Base-by-base conservation (phyloP, 2,888 invertebrate species). In the Hypselothyrea guttata region DNA sequence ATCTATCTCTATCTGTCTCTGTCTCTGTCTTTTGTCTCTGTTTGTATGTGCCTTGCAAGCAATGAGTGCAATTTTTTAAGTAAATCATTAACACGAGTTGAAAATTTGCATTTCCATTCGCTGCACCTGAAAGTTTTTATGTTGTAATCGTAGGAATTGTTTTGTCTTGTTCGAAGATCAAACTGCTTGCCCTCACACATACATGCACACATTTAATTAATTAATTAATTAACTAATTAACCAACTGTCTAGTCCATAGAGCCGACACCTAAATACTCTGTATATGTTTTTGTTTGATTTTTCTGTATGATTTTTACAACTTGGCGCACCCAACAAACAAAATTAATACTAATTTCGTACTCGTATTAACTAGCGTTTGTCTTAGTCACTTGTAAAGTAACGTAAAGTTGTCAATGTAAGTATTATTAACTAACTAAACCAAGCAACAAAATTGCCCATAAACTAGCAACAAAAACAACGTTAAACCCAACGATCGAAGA, bases 31-130 rank as follows among this genome's bases (percentile, higher is more conserved):
- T 22, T 22, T 22, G 22, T 22, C 22, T 22, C 63, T 71, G 67
- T 71, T 70, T 84, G 84, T 73, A 79, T 78, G 77, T 83, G 77
- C 81, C 69, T 78, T 78, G 74, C 67, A 71, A 76, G 75, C 71
- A 22, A 22, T 22, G 48, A 74, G 67, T 72, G 75, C 69, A 72
- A 71, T 40, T 9, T 38, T 5, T 16, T 12, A 41, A 22, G 2
- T 22, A 22, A 22, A 22, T 4, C 22, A 4, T 5, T 22, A 4
- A 22, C 22, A 22, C 22, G 3, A 22, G 5, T 22, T 22, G 22
- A 13, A 59, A 65, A 42, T 64, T 71, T 73, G 68, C 79, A 81
- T 81, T 65, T 68, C 60, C 62, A 65, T 81, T 77, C 77, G 42
- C 38, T 53, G 8, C 34, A 59, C 71, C 2, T 22, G 22, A 22